Evolutionary conservation across 1,140 invertebrate genomes (phyloP), one percentile per base, ranked within the genome.

Genomic region (Conus betulinus): DNA sequence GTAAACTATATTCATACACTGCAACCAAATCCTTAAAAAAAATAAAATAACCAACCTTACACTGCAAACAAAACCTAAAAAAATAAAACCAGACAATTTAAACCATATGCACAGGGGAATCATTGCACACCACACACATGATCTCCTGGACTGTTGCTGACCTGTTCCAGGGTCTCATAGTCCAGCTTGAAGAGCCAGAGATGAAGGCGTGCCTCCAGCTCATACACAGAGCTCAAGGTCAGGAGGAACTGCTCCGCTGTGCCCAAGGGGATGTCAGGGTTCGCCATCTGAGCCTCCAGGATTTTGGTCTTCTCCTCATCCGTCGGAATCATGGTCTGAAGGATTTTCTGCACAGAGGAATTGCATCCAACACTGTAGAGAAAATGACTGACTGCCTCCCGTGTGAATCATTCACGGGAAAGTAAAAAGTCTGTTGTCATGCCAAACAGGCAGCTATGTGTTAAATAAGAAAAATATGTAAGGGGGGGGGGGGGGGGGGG

Each of bases 171-270:
- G 94, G 97, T 98, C 95, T 99, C 99, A 95, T 99, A 99, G 96
- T 99, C 99, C 63, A 99, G 96, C 95, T 99, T 99, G 96, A 99
- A 99, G 85, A 99, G 97, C 99, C 99, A 99, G 87, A 99, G 96
- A 94, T 98, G 98, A 6, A 99, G 96, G 91, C 99, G 96, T 53
- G 99, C 98, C 52, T 98, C 97, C 76, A 99, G 96, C 96, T 99
- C 99, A 67, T 97, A 98, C 89, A 99, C 99, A 39, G 99, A 99
- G 20, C 98, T 97, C 89, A 99, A 96, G 81, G 98, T 99, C 27
- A 99, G 96, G 17, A 99, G 97, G 95, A 99, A 99, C 95, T 99
- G 98, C 95, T 99, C 99, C 11, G 99, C 99, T 92, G 97, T 98
- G 88, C 99, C 99, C 88, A 99, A 95, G 25, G 99, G 99, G 90